These are phyloP conservation scores for Solea senegalensis DNA, from an alignment of 2,113 vertebrate species.

Conservation along the genomic window DNA sequence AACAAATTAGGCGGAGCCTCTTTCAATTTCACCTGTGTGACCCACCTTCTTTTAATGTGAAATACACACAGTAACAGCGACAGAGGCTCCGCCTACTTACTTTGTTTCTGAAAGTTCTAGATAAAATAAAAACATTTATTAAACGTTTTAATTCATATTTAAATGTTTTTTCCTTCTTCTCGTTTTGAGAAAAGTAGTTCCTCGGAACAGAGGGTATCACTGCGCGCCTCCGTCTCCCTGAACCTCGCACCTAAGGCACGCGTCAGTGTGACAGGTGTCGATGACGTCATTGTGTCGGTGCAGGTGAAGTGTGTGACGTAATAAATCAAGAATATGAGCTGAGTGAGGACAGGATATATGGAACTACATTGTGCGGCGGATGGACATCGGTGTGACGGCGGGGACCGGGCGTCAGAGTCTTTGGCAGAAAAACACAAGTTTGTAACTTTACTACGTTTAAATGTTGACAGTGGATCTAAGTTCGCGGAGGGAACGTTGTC, in stretches of 20 bases:
- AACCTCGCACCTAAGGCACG: background rate
- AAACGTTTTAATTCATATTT: no score
- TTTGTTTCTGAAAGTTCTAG: no score
- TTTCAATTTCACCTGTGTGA: no score
- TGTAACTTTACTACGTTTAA: slow-evolving; percentile 47
- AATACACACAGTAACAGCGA: no score
- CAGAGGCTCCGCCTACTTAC: no score
- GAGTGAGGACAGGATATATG: background rate
- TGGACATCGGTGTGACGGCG: background rate
- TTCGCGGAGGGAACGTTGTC: no score
- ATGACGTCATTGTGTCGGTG: no score
- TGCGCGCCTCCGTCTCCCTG: slow-evolving; percentile 4
- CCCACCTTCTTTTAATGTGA: no score
- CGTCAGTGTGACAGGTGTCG: background rate
- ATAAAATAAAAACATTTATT: no score
- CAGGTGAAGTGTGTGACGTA: background rate
- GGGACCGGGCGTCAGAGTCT: slow-evolving; percentile 46
- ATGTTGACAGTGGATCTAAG: background rate
- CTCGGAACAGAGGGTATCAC: background rate
- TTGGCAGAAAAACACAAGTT: slow-evolving; percentile 51
- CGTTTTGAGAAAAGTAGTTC: slow-evolving; percentile 41
- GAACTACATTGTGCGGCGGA: slow-evolving; percentile 62
- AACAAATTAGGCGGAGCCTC: no score
- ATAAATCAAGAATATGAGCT: fast-evolving
- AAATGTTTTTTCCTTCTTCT: no score